Evolutionary conservation across 2,888 invertebrate genomes (phyloP).

Genomic region (Thumatha senex): DNA sequence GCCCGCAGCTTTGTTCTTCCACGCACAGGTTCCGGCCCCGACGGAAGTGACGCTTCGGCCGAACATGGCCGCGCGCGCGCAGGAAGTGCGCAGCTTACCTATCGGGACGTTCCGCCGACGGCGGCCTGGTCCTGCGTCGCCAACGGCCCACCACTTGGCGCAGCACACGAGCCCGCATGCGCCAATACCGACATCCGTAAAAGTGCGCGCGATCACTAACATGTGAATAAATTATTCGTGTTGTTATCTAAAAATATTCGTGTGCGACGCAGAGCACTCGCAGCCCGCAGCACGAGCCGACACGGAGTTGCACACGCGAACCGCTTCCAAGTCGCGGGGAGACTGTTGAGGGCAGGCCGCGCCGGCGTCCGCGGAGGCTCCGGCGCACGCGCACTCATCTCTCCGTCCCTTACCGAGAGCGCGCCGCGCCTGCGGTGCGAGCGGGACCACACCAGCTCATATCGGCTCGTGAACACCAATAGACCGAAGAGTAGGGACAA

Average conservation of each 20-base stretch:
- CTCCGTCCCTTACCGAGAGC: constrained; percentile 65
- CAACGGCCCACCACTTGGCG: constrained; percentile 54
- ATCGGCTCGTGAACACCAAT: constrained; percentile 82
- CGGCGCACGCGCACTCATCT: constrained; percentile 74
- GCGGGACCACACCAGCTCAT: constrained; percentile 73
- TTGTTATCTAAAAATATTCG: constrained; percentile 83
- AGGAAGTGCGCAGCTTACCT: constrained; percentile 84
- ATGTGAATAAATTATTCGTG: constrained; percentile 80
- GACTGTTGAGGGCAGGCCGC: constrained; percentile 82
- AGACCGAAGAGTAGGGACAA: constrained; percentile 81
- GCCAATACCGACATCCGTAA: constrained; percentile 70
- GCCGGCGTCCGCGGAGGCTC: constrained; percentile 77
- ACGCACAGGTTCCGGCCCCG: constrained; percentile 68
- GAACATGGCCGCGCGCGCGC: constrained; percentile 82
- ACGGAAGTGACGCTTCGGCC: constrained; percentile 78
- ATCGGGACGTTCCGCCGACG: constrained; percentile 74
- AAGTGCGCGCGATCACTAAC: constrained; percentile 79
- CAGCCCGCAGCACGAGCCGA: constrained; percentile 59
- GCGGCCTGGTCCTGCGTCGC: constrained; percentile 55
- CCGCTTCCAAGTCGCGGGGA: constrained; percentile 81
- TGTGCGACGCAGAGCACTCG: constrained; percentile 67
- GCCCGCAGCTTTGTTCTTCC: constrained; percentile 57
- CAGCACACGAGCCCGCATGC: constrained; percentile 66
- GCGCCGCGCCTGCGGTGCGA: constrained; percentile 51
- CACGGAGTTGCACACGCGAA: constrained; percentile 76